Conservation (phyloP, 2,113 vertebrate genomes). For the Nothoprocta perdicaria region DNA sequence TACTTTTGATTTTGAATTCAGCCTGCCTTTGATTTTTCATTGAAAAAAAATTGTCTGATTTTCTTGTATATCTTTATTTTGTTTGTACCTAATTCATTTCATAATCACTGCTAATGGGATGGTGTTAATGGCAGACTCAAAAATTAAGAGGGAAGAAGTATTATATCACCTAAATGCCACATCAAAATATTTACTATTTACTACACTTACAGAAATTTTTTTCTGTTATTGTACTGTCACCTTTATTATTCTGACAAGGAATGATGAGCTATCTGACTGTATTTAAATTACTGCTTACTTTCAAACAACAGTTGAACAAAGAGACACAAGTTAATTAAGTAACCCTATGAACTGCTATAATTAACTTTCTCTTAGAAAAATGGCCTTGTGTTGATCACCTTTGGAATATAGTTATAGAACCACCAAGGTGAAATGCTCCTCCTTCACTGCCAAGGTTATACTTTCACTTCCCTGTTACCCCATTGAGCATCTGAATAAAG, state of each 20-base stretch:
- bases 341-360: background rate
- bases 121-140: background rate
- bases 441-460: background rate
- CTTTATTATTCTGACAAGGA: background rate
- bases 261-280: background rate
- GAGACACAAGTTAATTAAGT: background rate
- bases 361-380: background rate
- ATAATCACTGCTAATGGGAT: background rate
- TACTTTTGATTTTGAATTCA: background rate
- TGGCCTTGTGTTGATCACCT: background rate
- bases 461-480: conserved; percentile 8
- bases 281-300: background rate
- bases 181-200: background rate
- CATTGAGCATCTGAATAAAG: conserved; percentile 21
- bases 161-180: background rate
- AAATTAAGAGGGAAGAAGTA: background rate
- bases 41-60: background rate
- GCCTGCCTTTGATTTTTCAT: background rate
- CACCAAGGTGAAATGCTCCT: background rate
- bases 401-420: background rate
- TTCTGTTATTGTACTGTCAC: background rate
- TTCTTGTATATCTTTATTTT: background rate
- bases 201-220: background rate
- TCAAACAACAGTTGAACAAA: background rate
- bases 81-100: background rate